Evolutionary conservation across 2,888 invertebrate genomes (phyloP).

Genomic region (Thymelicus acteon): DNA sequence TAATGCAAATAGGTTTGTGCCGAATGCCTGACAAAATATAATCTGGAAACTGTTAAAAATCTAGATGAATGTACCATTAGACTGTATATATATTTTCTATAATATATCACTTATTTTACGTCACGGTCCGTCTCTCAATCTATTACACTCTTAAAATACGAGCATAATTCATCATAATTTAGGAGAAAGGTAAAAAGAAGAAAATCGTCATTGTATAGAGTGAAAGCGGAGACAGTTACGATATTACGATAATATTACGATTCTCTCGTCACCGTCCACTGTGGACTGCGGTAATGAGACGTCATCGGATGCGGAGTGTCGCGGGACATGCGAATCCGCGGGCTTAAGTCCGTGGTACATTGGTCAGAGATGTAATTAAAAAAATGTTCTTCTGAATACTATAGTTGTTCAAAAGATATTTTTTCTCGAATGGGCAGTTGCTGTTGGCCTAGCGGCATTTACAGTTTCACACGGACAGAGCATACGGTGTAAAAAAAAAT

Average conservation of each 20-base stretch:
- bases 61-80: too few relatives aligned
- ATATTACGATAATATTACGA: constrained; percentile 13
- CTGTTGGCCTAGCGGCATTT: too few relatives aligned
- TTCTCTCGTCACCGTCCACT: not conserved
- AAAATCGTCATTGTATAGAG: not conserved
- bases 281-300: constrained; percentile 13
- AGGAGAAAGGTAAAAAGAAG: constrained; percentile 8
- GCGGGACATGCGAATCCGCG: constrained; percentile 15
- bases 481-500: too few relatives aligned
- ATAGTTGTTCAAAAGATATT: too few relatives aligned
- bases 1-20: too few relatives aligned
- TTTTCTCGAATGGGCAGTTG: not conserved
- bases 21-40: too few relatives aligned
- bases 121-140: not conserved
- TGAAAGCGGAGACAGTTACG: constrained; percentile 11
- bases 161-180: not conserved
- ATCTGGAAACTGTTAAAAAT: too few relatives aligned
- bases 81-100: not conserved
- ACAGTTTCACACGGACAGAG: too few relatives aligned
- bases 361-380: not conserved
- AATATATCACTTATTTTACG: not conserved
- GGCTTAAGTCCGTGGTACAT: not conserved
- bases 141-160: not conserved
- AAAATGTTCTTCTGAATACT: too few relatives aligned
- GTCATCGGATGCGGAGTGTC: constrained; percentile 31